Base-by-base conservation (phyloP, 2,113 vertebrate genomes). In the Elaphurus davidianus region DNA sequence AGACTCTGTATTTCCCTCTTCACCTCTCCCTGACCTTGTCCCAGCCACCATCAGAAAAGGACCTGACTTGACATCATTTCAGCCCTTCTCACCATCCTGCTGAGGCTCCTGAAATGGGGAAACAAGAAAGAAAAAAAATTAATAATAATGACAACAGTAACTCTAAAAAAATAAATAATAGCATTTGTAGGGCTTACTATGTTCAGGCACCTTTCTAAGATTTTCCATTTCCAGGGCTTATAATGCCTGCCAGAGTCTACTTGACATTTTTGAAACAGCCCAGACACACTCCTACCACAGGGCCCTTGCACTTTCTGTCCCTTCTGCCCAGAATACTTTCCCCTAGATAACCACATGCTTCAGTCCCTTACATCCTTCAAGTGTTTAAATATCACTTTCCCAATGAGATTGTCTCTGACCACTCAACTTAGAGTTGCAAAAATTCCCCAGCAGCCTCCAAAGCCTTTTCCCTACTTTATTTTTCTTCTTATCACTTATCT, bases 31-130 rank as follows among this genome's bases (percentile, higher is more conserved):
- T 43, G 4, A 10, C 60, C 43, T 45, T 27, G 4, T 13, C 92
- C 76, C 74, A 92, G 96, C 97, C 91, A 43, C 92, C 91, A 62
- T 98, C 96, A 89, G 95, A 98, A 83, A 98, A 98, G 96, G 94
- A 74, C 98, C 97, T 95, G 96, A 84, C 74, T 79, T 57, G 86
- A 52, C 45, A 84, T 89, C 93, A 94, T 98, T 98, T 98, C 98
- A 95, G 98, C 55, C 96, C 97, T 97, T 97, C 55, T 95, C 93
- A 3, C 85, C 98, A 98, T 98, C 82, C 43, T 0, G 81, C 98
- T 89, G 98, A 87, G 93, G 96, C 45, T 93, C 96, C 98, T 98
- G 91, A 71, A 82, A 40, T 57, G 67, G 47, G 15, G 43, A 90
- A 30, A 96, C 45, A 52, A 55, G 33, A 93, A 60, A 92, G 74